Percentiles rank a stretch among this genome's conserved stretches.
These are phyloP conservation scores for Mormyrops attenuatus DNA, from an alignment of 2,797 vertebrate species.

Conservation along the genomic window DNA sequence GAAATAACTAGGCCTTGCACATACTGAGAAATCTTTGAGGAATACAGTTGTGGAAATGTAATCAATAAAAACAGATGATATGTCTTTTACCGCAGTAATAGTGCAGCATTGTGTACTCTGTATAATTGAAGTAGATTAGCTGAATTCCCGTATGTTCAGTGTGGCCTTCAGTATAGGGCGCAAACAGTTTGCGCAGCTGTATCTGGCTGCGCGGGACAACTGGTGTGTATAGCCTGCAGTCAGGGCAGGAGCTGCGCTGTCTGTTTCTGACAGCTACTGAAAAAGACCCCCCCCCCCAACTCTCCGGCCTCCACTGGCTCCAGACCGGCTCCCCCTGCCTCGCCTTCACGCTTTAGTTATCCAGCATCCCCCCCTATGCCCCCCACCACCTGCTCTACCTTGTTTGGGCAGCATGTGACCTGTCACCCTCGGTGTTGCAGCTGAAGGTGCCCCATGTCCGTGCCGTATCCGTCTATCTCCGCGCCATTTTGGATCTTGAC, in stretches of 20 bases:
- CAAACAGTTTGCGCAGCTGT: slow-evolving; percentile 78
- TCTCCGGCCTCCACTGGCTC: slow-evolving; percentile 32
- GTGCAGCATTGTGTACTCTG: background rate
- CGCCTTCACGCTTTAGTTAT: slow-evolving; percentile 31
- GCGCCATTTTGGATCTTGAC: no score
- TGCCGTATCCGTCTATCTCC: background rate
- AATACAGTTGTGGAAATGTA: background rate
- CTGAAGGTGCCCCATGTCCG: background rate
- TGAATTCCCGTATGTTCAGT: background rate
- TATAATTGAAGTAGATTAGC: background rate
- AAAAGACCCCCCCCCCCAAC: slow-evolving; percentile 53
- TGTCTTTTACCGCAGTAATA: background rate
- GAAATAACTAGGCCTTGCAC: background rate
- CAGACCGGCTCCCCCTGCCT: slow-evolving; percentile 30
- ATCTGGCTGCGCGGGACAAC: slow-evolving; percentile 90
- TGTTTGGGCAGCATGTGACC: slow-evolving; percentile 49
- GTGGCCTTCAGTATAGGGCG: background rate
- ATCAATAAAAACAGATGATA: background rate
- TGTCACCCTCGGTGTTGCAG: slow-evolving; percentile 18
- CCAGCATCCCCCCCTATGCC: slow-evolving; percentile 48
- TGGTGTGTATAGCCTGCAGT: slow-evolving; percentile 96
- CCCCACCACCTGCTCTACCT: slow-evolving; percentile 27
- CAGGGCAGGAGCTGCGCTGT: slow-evolving; percentile 82
- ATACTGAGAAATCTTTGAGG: background rate
- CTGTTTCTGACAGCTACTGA: slow-evolving; percentile 87